phyloP scores from a whole-genome alignment of 2,888 invertebrate genomes.

The Caenorhabditis afra region DNA sequence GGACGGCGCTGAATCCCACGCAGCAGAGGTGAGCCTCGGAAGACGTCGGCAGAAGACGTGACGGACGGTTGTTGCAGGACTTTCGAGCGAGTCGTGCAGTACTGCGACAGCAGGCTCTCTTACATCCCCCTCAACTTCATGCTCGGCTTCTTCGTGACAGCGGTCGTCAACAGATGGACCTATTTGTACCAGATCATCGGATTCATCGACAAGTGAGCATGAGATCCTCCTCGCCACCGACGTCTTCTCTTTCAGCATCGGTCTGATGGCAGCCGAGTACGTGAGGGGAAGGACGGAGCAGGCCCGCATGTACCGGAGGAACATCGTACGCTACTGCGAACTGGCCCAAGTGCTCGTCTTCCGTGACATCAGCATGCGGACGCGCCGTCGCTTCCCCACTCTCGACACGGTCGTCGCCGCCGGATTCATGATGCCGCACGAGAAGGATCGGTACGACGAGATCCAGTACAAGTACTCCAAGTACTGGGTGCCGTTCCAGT shows the following conservation, averaged over 20 bases:
- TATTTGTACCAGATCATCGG: slow-evolving; percentile 73
- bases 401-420: slow-evolving; percentile 73
- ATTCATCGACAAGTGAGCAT: slow-evolving; percentile 72
- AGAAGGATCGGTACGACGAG: slow-evolving; percentile 71
- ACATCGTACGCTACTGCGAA: slow-evolving; percentile 67
- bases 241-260: slow-evolving; percentile 61
- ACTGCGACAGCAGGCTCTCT: slow-evolving; percentile 67
- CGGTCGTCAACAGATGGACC: slow-evolving; percentile 72
- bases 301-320: slow-evolving; percentile 69
- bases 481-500: slow-evolving; percentile 74
- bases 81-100: slow-evolving; percentile 70
- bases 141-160: slow-evolving; percentile 73
- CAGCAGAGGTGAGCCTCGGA: slow-evolving; percentile 66
- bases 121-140: slow-evolving; percentile 74
- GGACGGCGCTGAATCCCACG: slow-evolving; percentile 67
- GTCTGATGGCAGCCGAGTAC: slow-evolving; percentile 72
- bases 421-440: slow-evolving; percentile 74
- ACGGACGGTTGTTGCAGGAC: slow-evolving; percentile 46
- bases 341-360: slow-evolving; percentile 72
- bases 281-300: slow-evolving; percentile 70
- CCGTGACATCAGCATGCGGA: slow-evolving; percentile 71
- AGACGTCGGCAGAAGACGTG: no score
- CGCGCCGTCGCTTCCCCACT: slow-evolving; percentile 70
- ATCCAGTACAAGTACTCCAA: slow-evolving; percentile 71
- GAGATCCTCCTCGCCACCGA: neutral